Evolutionary conservation across 1,140 invertebrate species (phyloP).

Genomic region (Aleiodes sp.): DNA sequence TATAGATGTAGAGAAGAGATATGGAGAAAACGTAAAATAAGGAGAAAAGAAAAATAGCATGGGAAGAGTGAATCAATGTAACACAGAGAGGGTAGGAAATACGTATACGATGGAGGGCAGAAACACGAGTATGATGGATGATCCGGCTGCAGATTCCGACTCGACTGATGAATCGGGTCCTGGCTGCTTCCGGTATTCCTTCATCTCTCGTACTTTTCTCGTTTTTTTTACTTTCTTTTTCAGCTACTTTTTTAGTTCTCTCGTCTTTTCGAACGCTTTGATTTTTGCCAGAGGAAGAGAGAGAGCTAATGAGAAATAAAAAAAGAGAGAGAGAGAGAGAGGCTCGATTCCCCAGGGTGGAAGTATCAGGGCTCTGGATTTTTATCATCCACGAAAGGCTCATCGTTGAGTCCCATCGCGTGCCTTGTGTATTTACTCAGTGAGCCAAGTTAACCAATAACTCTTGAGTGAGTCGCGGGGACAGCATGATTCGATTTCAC

Average conservation of each 20-base stretch:
- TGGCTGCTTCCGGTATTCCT: slow-evolving; percentile 21
- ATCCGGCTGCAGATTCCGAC: slow-evolving; percentile 8
- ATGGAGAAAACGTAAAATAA: not conserved
- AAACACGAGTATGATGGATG: slow-evolving; percentile 25
- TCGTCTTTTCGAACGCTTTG: not conserved
- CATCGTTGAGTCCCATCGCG: slow-evolving; percentile 12
- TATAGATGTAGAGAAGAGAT: not conserved
- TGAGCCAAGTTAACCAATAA: slow-evolving; percentile 12
- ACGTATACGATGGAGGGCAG: not conserved
- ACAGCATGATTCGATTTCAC: not conserved
- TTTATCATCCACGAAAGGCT: slow-evolving; percentile 5
- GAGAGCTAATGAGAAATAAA: no score
- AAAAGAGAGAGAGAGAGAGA: no score
- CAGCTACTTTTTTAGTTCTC: not conserved
- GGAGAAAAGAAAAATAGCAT: slow-evolving; percentile 11
- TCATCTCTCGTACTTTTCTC: slow-evolving; percentile 15
- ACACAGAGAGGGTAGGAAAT: not conserved
- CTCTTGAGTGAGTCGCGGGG: not conserved
- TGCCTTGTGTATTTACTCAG: slow-evolving; percentile 5
- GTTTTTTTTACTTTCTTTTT: not conserved
- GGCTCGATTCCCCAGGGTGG: not conserved
- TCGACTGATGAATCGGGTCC: slow-evolving; percentile 22
- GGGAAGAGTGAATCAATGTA: slow-evolving; percentile 3
- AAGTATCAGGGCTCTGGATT: not conserved
- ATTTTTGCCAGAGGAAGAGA: no score